Conservation (phyloP, 2,113 vertebrate genomes). For the Salvelinus namaycush region DNA sequence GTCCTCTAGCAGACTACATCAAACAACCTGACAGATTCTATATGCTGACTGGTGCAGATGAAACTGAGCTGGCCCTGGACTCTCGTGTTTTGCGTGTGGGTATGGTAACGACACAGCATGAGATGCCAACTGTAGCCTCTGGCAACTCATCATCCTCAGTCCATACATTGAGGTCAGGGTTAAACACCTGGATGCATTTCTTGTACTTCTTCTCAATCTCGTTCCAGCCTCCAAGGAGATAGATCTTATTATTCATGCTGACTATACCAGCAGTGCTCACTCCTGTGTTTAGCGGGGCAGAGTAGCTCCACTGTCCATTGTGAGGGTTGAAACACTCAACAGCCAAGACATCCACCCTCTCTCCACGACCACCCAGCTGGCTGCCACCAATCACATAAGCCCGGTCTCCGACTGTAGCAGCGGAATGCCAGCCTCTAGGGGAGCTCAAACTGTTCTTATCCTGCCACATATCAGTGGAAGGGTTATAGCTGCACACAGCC, state of each 20-base stretch:
- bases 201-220: slow-evolving; percentile 98
- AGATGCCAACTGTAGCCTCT: slow-evolving; percentile 94
- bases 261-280: slow-evolving; percentile 93
- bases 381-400: slow-evolving; percentile 93
- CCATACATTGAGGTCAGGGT: slow-evolving; percentile 95
- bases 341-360: slow-evolving; percentile 92
- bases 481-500: slow-evolving; percentile 89
- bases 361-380: slow-evolving; percentile 89
- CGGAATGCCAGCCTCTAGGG: slow-evolving; percentile 94
- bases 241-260: slow-evolving; percentile 84
- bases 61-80: slow-evolving; percentile 95
- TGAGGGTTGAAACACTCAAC: slow-evolving; percentile 90
- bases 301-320: slow-evolving; percentile 88
- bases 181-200: slow-evolving; percentile 95
- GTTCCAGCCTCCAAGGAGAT: slow-evolving; percentile 96
- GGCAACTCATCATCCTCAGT: slow-evolving; percentile 94
- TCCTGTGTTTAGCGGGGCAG: slow-evolving; percentile 84
- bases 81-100: slow-evolving; percentile 89
- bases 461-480: slow-evolving; percentile 89
- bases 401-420: slow-evolving; percentile 83
- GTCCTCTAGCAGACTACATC: slow-evolving; percentile 44
- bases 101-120: slow-evolving; percentile 91
- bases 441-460: slow-evolving; percentile 89
- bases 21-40: slow-evolving; percentile 62
- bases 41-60: slow-evolving; percentile 96